A percentile compares a stretch with the other conserved stretches of the same genome.
Evolutionary conservation across 92 coral and sea anemone species (phyloP).

Genomic region (Epizoanthus rinbou): DNA sequence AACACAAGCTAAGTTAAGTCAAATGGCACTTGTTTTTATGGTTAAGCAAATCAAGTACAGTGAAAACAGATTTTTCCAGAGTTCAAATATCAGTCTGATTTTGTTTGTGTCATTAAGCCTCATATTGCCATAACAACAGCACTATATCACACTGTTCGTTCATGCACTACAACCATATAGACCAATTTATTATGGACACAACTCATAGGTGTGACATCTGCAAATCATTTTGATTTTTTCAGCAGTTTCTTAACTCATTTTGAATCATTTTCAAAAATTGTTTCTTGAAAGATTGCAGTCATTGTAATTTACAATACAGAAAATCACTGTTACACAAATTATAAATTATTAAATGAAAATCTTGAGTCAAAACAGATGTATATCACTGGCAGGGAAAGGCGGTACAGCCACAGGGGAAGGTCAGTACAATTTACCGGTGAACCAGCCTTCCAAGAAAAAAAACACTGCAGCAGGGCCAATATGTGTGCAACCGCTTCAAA

Average conservation of each 20-base stretch:
- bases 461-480: conserved; percentile 22
- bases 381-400: too few species aligned
- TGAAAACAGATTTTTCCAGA: conserved; percentile 19
- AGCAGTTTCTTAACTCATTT: conserved; percentile 21
- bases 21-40: conserved; percentile 23
- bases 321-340: conserved; percentile 21
- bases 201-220: conserved; percentile 24
- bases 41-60: conserved; percentile 20
- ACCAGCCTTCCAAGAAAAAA: neutral
- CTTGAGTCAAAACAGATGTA: conserved; percentile 20
- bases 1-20: conserved; percentile 25
- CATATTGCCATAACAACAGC: conserved; percentile 10
- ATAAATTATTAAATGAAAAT: conserved; percentile 15
- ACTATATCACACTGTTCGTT: conserved; percentile 19
- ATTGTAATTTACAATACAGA: conserved; percentile 19
- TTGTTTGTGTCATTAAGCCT: neutral
- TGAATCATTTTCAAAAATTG: conserved; percentile 17
- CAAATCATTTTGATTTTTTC: conserved; percentile 19
- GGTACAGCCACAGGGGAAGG: too few species aligned
- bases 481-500: conserved; percentile 13
- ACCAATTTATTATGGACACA: conserved; percentile 21
- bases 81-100: conserved; percentile 5
- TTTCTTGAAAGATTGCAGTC: conserved; percentile 22
- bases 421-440: too few species aligned
- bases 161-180: conserved; percentile 20